phyloP scores from a whole-genome alignment of 2,113 vertebrate genomes.

The Burhinus oedicnemus region DNA sequence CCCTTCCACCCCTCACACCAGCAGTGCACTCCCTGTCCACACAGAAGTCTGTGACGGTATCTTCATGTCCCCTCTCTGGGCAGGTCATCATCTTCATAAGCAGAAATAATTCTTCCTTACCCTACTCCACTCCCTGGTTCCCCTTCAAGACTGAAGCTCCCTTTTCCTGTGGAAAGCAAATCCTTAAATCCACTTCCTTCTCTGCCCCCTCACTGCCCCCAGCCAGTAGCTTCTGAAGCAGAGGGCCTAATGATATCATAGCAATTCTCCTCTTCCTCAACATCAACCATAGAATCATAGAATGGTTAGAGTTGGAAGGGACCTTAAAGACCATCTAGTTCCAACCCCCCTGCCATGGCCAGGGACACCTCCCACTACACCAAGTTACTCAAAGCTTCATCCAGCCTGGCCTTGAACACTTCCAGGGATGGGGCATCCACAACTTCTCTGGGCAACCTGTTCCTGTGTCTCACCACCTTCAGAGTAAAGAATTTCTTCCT shows the following conservation, averaged over 20 bases:
- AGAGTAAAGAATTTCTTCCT: too few relatives aligned
- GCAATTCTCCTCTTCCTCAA: not conserved
- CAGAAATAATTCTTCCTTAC: not conserved
- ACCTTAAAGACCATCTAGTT: too few relatives aligned
- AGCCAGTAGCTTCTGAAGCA: not conserved
- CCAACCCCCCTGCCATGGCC: too few relatives aligned
- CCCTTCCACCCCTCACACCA: not conserved
- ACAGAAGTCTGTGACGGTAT: not conserved
- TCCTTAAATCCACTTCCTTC: not conserved
- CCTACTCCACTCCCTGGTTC: not conserved
- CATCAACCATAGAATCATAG: too few relatives aligned
- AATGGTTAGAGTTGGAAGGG: too few relatives aligned
- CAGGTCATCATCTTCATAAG: not conserved
- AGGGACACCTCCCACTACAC: too few relatives aligned
- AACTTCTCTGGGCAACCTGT: too few relatives aligned
- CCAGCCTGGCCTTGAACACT: too few relatives aligned
- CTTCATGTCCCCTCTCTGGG: not conserved
- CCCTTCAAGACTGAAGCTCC: not conserved
- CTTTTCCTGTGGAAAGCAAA: not conserved
- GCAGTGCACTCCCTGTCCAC: rapidly evolving
- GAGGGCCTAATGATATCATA: not conserved
- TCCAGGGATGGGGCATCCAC: too few relatives aligned
- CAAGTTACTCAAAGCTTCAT: too few relatives aligned
- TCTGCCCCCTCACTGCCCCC: not conserved
- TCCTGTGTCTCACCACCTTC: too few relatives aligned